These are phyloP conservation scores for Dicyrtomina minuta DNA, from an alignment of 2,888 invertebrate genomes.

Conservation along the genomic window DNA sequence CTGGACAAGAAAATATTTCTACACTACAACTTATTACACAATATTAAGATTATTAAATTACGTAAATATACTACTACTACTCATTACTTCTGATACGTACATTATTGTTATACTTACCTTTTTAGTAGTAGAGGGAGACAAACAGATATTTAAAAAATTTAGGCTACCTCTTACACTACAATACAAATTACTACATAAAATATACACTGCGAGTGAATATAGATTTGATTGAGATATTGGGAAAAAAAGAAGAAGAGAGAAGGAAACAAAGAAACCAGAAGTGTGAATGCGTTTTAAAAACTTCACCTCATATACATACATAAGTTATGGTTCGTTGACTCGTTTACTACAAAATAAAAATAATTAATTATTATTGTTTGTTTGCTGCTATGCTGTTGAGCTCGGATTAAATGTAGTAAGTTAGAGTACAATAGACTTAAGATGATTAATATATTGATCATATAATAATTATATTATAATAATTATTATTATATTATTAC, in stretches of 20 bases:
- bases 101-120: too few species aligned
- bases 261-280: not conserved
- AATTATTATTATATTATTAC: slow-evolving; percentile 32
- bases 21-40: too few species aligned
- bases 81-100: too few species aligned
- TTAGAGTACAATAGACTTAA: slow-evolving; percentile 24
- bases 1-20: too few species aligned
- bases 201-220: not conserved
- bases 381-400: slow-evolving; percentile 28
- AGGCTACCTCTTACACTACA: too few species aligned
- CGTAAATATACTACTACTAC: too few species aligned
- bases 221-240: slow-evolving; percentile 6
- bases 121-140: not conserved
- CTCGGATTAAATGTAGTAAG: slow-evolving; percentile 26
- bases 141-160: not conserved
- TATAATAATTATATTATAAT: slow-evolving; percentile 6
- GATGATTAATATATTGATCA: slow-evolving; percentile 31
- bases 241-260: not conserved
- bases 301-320: not conserved
- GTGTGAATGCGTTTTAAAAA: not conserved
- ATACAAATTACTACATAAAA: slow-evolving; percentile 1
- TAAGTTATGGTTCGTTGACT: slow-evolving; percentile 21
- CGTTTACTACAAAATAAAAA: slow-evolving; percentile 4
- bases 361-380: slow-evolving; percentile 27
- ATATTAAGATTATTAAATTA: too few species aligned